Percentiles rank a stretch among this genome's conserved stretches.
Conservation (phyloP, 2,888 invertebrate species). For the Noctua comes region DNA sequence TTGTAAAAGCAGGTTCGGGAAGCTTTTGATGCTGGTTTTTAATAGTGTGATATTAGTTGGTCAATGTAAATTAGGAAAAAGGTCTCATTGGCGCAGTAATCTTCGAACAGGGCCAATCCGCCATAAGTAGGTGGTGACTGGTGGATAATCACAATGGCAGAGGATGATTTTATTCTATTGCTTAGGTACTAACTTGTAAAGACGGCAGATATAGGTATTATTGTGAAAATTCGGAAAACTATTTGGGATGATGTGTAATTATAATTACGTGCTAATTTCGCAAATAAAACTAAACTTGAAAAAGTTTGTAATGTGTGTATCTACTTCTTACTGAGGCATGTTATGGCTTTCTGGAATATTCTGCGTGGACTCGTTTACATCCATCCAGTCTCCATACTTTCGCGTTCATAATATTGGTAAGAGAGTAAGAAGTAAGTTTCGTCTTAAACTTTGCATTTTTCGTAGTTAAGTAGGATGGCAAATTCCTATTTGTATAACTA, state of each 20-base stretch:
- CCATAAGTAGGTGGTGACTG: neutral
- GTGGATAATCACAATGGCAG: neutral
- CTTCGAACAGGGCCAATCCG: neutral
- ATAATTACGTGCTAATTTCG: neutral
- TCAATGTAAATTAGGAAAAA: neutral
- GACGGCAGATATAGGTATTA: no score
- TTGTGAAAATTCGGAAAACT: neutral
- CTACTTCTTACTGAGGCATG: neutral
- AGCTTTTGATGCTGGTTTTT: neutral
- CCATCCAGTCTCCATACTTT: neutral
- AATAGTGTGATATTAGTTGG: neutral
- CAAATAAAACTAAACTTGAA: neutral
- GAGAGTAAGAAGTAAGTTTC: neutral
- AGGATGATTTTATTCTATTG: neutral
- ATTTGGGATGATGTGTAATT: neutral
- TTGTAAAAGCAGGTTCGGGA: neutral
- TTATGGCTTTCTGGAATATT: neutral
- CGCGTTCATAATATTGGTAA: neutral
- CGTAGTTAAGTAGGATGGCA: neutral
- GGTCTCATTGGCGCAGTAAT: neutral
- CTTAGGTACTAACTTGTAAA: neutral
- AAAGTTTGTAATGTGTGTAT: neutral
- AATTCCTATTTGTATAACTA: constrained; percentile 8
- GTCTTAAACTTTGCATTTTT: neutral
- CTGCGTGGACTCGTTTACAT: neutral